These are phyloP conservation scores for Cirrhinus mrigala DNA, from an alignment of 2,797 vertebrate genomes.

Conservation along the genomic window DNA sequence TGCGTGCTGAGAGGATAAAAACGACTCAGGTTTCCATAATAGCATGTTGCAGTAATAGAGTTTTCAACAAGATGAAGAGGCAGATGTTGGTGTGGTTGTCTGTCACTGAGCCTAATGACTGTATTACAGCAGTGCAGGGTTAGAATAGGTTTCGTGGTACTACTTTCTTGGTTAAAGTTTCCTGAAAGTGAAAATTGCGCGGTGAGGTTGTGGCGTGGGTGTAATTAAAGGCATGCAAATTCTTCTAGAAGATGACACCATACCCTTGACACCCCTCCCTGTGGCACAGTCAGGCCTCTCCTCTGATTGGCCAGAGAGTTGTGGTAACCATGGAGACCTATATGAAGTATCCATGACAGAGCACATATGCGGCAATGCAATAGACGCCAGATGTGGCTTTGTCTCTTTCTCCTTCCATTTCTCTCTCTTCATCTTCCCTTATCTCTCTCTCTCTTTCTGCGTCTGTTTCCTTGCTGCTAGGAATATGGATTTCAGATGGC, in stretches of 20 bases:
- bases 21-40: constrained; percentile 1
- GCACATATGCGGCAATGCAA: constrained; percentile 60
- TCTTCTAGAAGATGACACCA: constrained; percentile 52
- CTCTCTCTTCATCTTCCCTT: constrained; percentile 15
- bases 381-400: constrained; percentile 68
- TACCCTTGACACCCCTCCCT: constrained; percentile 54
- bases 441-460: neutral
- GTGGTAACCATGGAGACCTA: constrained; percentile 63
- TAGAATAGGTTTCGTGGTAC: neutral
- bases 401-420: constrained; percentile 51
- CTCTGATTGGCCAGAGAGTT: constrained; percentile 64
- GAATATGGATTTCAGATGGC: constrained; percentile 75
- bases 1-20: neutral
- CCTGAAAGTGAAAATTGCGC: constrained; percentile 48
- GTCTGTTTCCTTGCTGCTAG: constrained; percentile 38
- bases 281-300: constrained; percentile 51
- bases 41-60: constrained; percentile 27
- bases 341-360: constrained; percentile 52
- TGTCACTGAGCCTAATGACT: constrained; percentile 23
- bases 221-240: constrained; percentile 64
- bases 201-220: constrained; percentile 44
- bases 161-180: constrained; percentile 50
- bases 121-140: constrained; percentile 47
- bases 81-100: constrained; percentile 32
- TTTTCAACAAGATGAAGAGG: constrained; percentile 11